phyloP scores from a whole-genome alignment of 2,113 vertebrate genomes.

The Catharus minimus region DNA sequence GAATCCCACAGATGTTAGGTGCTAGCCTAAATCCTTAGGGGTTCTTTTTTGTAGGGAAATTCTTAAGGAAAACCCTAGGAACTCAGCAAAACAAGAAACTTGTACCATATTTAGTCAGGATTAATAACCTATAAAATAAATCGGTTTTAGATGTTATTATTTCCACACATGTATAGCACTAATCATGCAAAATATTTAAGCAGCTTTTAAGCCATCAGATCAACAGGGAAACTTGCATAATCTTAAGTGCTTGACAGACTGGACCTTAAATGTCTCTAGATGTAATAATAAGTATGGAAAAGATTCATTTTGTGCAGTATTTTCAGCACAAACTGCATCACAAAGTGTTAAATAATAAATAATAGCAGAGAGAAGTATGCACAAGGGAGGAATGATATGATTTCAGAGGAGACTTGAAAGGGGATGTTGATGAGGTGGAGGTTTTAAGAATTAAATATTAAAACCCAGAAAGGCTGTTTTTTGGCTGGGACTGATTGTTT shows the following conservation, averaged over 20 bases:
- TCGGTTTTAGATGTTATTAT: neutral
- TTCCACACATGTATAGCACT: neutral
- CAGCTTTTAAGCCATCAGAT: conserved; percentile 3
- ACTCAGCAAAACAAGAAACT: neutral
- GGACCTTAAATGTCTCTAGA: neutral
- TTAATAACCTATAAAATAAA: neutral
- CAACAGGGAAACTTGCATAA: conserved; percentile 14
- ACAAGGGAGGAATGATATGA: conserved; percentile 32
- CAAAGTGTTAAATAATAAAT: conserved; percentile 68
- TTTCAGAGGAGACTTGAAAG: conserved; percentile 53
- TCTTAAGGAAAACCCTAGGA: neutral
- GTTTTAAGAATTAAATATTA: conserved; percentile 67
- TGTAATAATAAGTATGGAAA: neutral
- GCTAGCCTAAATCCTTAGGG: neutral
- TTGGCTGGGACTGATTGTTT: conserved; percentile 5
- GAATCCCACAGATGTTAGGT: neutral
- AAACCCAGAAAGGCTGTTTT: neutral
- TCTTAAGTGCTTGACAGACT: neutral
- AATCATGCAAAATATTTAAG: conserved; percentile 42
- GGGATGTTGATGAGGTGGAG: conserved; percentile 48
- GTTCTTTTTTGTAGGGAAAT: neutral
- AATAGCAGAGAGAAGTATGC: conserved; percentile 24
- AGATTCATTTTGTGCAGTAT: neutral
- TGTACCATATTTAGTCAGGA: neutral
- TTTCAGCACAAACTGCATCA: conserved; percentile 48